Base-by-base conservation (phyloP, 2,113 vertebrate genomes). In the Sporophila hypoxantha region DNA sequence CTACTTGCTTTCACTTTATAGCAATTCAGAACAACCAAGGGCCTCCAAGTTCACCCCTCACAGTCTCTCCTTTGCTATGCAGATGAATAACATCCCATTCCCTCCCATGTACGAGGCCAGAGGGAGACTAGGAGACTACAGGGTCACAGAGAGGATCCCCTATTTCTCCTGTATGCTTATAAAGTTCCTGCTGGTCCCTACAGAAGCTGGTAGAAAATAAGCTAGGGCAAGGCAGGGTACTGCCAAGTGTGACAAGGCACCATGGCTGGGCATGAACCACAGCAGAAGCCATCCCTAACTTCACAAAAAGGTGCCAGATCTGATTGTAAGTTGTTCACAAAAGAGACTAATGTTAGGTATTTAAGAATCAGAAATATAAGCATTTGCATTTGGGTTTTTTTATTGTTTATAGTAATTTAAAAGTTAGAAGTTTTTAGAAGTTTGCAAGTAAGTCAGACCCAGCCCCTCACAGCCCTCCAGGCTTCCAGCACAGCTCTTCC, bases 401-500 rank as follows among this genome's bases (percentile, higher is more conserved):
- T 37, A 85, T 64, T 94, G 9, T 68, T 86, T 57, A 41, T 44
- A 56, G 18, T 62, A 1, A 76, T 84, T 79, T 91, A 90, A 95
- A 95, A 95, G 74, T 46, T 80, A 83, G 27, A 52, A 30, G 27
- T 52, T 52, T 52, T 30, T 26, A 91, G 34, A 76, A 41, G 6
- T 74, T 76, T n/a, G 20, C 50, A 84, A 74, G 47, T 37, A 79
- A 55, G 62, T 81, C 78, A 76, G 47, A 76, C 8, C 4, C 56
- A 80, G 44, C 10, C 52, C 46, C 47, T 73, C 67, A 60, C 14
- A 56, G 23, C 46, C 32, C 46, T 61, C 50, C 6, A 19, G 34
- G 23, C 27, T 79, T 68, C 50, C 27, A 59, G 57, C 60, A 68
- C 46, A 78, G 12, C n/a, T 61, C 39, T 83, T 60, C 60, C 61